Percentiles rank a stretch among this genome's conserved stretches.
These are phyloP conservation scores for Drosophila sucinea DNA, from an alignment of 1,140 invertebrate genomes.

Conservation along the genomic window DNA sequence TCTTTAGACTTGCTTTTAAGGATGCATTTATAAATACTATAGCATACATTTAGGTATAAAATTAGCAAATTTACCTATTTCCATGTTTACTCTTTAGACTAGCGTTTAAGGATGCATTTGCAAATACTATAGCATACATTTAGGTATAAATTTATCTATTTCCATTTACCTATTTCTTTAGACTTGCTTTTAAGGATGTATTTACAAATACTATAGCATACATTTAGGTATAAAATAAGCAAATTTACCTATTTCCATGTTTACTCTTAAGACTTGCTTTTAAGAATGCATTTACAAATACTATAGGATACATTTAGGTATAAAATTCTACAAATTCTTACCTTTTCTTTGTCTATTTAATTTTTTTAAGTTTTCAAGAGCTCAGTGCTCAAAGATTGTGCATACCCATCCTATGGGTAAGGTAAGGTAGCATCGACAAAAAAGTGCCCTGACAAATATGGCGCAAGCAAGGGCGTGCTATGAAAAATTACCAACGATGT, in stretches of 20 bases:
- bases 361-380: no score
- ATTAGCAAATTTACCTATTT: no score
- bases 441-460: neutral
- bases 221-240: no score
- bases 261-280: neutral
- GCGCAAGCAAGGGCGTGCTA: constrained; percentile 38
- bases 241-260: no score
- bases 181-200: no score
- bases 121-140: no score
- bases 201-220: no score
- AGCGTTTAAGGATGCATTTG: no score
- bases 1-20: neutral
- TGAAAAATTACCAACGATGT: constrained; percentile 51
- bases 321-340: neutral
- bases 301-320: neutral
- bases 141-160: no score
- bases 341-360: neutral
- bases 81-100: no score
- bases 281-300: neutral
- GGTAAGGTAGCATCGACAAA: neutral
- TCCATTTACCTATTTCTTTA: no score
- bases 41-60: neutral
- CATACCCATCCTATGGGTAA: neutral
- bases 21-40: neutral
- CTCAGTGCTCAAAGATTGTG: neutral